Evolutionary conservation across 2,797 vertebrate species (phyloP).

Genomic region (Champsocephalus gunnari): DNA sequence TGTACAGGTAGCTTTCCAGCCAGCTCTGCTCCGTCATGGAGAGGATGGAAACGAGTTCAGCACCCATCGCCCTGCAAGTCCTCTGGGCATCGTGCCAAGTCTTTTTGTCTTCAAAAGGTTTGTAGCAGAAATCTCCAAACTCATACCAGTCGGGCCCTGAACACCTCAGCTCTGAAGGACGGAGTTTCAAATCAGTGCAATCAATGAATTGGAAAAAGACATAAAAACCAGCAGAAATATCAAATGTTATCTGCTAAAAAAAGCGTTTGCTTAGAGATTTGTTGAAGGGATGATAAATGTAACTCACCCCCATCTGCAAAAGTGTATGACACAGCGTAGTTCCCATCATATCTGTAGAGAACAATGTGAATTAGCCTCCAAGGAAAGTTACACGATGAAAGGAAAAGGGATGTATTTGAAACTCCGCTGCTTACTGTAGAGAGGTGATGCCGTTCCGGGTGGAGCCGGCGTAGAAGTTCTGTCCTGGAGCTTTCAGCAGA

Average conservation of each 20-base stretch:
- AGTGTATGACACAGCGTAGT: slow-evolving; percentile 76
- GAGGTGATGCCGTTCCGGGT: slow-evolving; percentile 82
- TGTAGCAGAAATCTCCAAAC: slow-evolving; percentile 88
- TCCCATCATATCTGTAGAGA: slow-evolving; percentile 71
- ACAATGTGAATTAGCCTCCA: not conserved
- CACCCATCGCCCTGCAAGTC: slow-evolving; percentile 74
- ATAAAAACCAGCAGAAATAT: not conserved
- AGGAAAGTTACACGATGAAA: no score
- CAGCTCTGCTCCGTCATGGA: slow-evolving; percentile 86
- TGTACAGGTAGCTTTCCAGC: slow-evolving; percentile 86
- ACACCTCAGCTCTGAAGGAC: slow-evolving; percentile 82
- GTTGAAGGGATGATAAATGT: not conserved
- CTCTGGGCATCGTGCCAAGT: slow-evolving; percentile 77
- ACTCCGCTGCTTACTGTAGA: slow-evolving; percentile 69
- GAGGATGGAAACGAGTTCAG: slow-evolving; percentile 82
- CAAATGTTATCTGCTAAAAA: not conserved
- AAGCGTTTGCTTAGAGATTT: not conserved
- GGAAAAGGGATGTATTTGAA: not conserved
- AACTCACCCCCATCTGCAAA: slow-evolving; percentile 85
- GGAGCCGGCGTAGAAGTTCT: slow-evolving; percentile 81
- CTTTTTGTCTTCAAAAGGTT: slow-evolving; percentile 76
- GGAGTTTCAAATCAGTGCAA: not conserved
- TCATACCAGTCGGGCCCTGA: slow-evolving; percentile 84
- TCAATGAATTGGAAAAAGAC: not conserved
- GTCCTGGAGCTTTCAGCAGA: slow-evolving; percentile 79